Percentiles rank a stretch among this genome's conserved stretches.
Conservation (phyloP, 2,797 vertebrate genomes). For the Podarcis siculus region DNA sequence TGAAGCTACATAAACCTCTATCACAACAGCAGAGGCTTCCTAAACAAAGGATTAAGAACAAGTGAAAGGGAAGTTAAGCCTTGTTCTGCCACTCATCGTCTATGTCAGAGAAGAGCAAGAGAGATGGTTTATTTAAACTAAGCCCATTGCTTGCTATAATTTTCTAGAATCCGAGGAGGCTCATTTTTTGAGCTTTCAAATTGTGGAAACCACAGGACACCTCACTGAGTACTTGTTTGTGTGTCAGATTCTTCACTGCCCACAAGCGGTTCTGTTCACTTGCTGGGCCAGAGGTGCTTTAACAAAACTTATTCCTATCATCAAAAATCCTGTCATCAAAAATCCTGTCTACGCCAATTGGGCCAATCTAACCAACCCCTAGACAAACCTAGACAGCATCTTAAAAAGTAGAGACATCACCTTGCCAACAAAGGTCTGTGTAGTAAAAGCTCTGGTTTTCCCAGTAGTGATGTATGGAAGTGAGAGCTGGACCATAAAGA, state of each 20-base stretch:
- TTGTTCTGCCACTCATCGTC: slow-evolving; percentile 66
- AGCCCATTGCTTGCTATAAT: slow-evolving; percentile 48
- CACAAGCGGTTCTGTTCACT: background rate
- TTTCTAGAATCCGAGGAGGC: slow-evolving; percentile 68
- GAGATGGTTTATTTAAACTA: slow-evolving; percentile 44
- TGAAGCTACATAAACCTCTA: slow-evolving; percentile 68
- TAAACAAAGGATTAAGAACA: slow-evolving; percentile 72
- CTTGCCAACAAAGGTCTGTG: too few relatives aligned
- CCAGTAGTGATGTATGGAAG: too few relatives aligned
- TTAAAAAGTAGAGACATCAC: too few relatives aligned
- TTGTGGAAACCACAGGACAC: slow-evolving; percentile 22
- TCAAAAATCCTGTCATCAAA: too few relatives aligned
- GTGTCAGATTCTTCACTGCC: background rate
- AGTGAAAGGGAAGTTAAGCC: slow-evolving; percentile 53
- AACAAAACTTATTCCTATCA: background rate
- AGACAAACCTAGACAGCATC: too few relatives aligned
- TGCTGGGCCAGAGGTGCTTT: background rate
- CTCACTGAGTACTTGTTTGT: background rate
- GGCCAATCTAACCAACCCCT: too few relatives aligned
- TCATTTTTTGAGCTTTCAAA: slow-evolving; percentile 59
- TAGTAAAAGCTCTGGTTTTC: too few relatives aligned
- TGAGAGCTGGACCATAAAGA: too few relatives aligned
- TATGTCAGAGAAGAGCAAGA: slow-evolving; percentile 61
- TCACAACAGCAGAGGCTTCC: slow-evolving; percentile 46
- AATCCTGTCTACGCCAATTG: too few relatives aligned